phyloP scores from a whole-genome alignment of 2,797 vertebrate genomes.

The Vultur gryphus region DNA sequence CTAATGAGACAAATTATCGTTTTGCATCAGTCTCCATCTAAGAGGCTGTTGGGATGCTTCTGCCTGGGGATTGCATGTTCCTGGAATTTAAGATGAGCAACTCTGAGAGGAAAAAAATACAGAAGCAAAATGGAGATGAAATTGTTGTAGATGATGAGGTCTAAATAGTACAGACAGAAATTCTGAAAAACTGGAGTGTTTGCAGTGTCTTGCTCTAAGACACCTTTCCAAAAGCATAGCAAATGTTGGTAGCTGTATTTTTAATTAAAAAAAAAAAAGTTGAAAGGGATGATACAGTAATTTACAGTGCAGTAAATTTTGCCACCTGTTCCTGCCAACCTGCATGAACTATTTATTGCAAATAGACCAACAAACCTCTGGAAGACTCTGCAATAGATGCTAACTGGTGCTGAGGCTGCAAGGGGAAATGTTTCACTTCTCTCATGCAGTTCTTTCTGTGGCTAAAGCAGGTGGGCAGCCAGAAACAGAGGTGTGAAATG shows the following conservation, averaged over 20 bases:
- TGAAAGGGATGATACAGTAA: background rate
- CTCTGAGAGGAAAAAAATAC: background rate
- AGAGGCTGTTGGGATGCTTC: background rate
- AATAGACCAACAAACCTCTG: background rate
- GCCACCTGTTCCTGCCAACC: background rate
- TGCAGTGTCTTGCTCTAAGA: background rate
- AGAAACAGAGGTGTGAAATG: background rate
- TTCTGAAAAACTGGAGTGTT: background rate
- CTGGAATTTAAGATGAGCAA: background rate
- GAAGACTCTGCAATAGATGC: background rate
- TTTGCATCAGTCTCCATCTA: background rate
- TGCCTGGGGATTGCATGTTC: background rate
- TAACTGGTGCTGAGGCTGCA: background rate
- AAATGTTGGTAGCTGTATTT: background rate
- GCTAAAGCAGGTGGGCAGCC: background rate
- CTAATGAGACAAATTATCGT: background rate
- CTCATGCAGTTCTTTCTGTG: background rate
- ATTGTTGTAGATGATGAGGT: background rate
- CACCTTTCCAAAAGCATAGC: background rate
- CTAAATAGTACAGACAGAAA: background rate
- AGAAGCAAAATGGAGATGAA: background rate
- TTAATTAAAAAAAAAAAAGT: background rate
- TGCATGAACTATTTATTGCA: background rate
- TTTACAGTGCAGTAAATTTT: background rate
- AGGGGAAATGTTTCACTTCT: background rate